Conservation (phyloP, 2,113 vertebrate genomes). For the Murina feae region DNA sequence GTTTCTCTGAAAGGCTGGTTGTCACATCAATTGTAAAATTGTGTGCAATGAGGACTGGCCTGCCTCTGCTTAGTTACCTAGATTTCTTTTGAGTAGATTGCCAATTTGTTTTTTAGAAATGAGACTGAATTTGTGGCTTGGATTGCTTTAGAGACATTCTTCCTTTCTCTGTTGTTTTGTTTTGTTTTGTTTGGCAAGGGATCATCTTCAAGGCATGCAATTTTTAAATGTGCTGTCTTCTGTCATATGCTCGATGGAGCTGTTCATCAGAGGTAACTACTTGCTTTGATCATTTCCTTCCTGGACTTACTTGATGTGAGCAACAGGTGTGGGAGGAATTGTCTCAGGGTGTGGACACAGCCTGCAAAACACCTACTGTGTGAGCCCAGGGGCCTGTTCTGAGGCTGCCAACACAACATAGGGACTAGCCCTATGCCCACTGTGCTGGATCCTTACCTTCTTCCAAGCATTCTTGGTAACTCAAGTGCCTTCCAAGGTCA, state of each 20-base stretch:
- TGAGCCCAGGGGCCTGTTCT: background rate
- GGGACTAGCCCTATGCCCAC: background rate
- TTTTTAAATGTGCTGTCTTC: background rate
- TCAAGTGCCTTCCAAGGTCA: background rate
- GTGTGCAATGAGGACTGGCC: background rate
- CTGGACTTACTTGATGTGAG: background rate
- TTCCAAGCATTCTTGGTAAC: too few species aligned
- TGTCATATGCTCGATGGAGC: background rate
- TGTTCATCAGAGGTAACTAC: background rate
- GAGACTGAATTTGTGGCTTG: background rate
- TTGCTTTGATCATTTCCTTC: background rate
- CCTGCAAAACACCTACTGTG: background rate
- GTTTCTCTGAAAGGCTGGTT: background rate
- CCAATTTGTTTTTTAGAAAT: fast-evolving
- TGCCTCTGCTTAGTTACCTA: fast-evolving
- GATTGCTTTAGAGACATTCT: fast-evolving
- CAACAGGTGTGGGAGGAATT: background rate
- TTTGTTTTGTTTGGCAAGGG: too few species aligned
- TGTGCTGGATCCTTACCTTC: fast-evolving
- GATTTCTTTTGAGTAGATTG: fast-evolving
- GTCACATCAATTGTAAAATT: fast-evolving
- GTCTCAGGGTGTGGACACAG: fast-evolving
- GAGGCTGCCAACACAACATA: fast-evolving
- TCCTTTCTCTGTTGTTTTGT: background rate
- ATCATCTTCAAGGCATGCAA: background rate